These are phyloP conservation scores for Stenodema calcarata DNA, from an alignment of 2,888 invertebrate species.

Conservation along the genomic window DNA sequence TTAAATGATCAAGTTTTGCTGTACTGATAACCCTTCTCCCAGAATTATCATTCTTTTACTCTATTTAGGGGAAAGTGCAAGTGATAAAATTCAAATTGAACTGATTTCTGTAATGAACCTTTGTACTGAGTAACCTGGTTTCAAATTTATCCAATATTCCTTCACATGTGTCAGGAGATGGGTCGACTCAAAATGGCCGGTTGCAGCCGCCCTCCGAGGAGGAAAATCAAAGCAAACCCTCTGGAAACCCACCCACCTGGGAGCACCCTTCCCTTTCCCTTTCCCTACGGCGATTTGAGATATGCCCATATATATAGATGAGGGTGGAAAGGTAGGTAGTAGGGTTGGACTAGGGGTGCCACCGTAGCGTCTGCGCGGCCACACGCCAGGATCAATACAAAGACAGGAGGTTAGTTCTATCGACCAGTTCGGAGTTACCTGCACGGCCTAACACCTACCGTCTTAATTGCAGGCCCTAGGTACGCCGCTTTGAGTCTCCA, in stretches of 20 bases:
- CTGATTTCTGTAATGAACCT: no score
- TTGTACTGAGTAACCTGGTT: no score
- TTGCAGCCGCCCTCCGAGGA: neutral
- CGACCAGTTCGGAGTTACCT: conserved; percentile 37
- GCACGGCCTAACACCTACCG: conserved; percentile 41
- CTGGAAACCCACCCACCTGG: neutral
- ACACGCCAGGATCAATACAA: conserved; percentile 18
- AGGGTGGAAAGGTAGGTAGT: neutral
- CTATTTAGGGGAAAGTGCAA: no score
- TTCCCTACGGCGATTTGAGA: neutral
- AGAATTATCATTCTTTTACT: no score
- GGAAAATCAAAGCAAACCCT: neutral
- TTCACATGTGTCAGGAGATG: neutral
- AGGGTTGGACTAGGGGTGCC: neutral
- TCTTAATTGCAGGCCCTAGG: conserved; percentile 17
- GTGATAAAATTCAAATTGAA: no score
- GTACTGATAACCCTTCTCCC: no score
- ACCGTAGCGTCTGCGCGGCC: conserved; percentile 27
- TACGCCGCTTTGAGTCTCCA: neutral
- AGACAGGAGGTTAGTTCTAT: conserved; percentile 31
- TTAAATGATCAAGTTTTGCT: no score
- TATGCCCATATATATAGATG: neutral
- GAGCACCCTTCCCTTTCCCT: neutral
- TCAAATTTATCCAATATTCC: no score
- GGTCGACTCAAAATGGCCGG: conserved; percentile 11